phyloP scores from a whole-genome alignment of 2,888 invertebrate species.

The Polymixis lichenea region DNA sequence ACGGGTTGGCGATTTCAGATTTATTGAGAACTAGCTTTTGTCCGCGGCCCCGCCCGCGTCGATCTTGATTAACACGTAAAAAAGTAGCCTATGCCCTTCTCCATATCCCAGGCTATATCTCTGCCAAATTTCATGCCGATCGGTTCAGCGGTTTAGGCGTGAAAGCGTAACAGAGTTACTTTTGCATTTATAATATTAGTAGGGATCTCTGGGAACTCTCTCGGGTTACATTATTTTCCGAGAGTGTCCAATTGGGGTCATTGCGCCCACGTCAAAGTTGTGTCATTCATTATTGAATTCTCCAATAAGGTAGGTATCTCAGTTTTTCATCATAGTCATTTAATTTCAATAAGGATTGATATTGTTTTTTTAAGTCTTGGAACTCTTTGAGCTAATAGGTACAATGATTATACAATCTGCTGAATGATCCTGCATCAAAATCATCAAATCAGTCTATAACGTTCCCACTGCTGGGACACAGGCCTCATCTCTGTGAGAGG shows the following conservation, averaged over 20 bases:
- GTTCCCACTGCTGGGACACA: too few species aligned
- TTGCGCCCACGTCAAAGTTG: neutral
- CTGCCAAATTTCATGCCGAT: too few species aligned
- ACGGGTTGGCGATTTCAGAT: neutral
- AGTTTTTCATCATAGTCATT: neutral
- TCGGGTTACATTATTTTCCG: conserved; percentile 58
- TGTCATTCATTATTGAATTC: conserved; percentile 11
- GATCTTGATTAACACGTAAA: too few species aligned
- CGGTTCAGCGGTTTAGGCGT: too few species aligned
- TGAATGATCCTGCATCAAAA: neutral
- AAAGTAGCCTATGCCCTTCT: too few species aligned
- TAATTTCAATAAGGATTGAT: neutral
- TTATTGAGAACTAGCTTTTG: neutral
- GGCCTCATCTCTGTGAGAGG: too few species aligned
- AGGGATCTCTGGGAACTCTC: neutral
- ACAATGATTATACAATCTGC: conserved; percentile 1
- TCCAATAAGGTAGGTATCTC: neutral
- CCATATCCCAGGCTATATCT: too few species aligned
- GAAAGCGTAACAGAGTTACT: too few species aligned
- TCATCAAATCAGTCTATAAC: too few species aligned
- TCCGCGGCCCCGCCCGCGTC: too few species aligned
- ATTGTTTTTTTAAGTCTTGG: neutral
- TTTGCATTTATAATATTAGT: too few species aligned
- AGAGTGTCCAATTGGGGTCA: conserved; percentile 53
- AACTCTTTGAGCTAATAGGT: conserved; percentile 4